phyloP scores from a whole-genome alignment of 37 sponge, comb jelly and placozoan species.

The Cliona cf. orientalis region DNA sequence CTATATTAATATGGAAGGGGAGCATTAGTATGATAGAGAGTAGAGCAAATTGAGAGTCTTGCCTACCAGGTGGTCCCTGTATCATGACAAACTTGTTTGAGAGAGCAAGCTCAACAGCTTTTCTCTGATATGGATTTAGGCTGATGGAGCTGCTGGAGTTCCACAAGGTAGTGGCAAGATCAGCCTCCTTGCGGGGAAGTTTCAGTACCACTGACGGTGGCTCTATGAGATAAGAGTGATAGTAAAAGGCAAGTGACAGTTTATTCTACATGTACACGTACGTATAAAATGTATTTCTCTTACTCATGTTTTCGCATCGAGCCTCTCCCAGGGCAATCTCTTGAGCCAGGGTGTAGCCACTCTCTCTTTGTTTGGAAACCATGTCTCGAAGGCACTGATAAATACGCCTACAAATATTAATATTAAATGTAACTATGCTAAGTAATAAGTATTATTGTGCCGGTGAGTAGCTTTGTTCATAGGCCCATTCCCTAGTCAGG shows the following conservation, averaged over 20 bases:
- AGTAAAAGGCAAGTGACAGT: too few species aligned
- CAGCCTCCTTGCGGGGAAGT: not conserved
- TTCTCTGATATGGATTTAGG: slow-evolving; percentile 16
- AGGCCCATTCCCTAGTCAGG: too few species aligned
- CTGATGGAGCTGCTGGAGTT: not conserved
- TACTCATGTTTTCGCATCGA: not conserved
- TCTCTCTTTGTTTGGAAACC: too few species aligned
- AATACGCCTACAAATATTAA: slow-evolving; percentile 6
- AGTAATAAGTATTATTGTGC: too few species aligned
- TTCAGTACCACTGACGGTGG: not conserved
- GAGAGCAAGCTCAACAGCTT: slow-evolving; percentile 17
- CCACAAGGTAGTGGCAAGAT: slow-evolving; percentile 8
- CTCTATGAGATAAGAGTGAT: not conserved
- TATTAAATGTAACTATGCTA: not conserved
- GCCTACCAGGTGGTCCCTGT: slow-evolving; percentile 68
- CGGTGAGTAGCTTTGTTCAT: too few species aligned
- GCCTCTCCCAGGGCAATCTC: slow-evolving; percentile 25
- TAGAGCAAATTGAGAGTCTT: not conserved
- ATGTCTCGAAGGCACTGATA: slow-evolving; percentile 16
- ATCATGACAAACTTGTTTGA: slow-evolving; percentile 32
- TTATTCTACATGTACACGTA: too few species aligned
- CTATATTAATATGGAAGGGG: slow-evolving; percentile 17
- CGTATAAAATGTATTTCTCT: too few species aligned
- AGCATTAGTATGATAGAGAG: not conserved
- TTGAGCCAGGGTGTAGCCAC: not conserved